These are phyloP conservation scores for Paedocypris sp. DNA, from an alignment of 2,113 vertebrate species.

Conservation along the genomic window DNA sequence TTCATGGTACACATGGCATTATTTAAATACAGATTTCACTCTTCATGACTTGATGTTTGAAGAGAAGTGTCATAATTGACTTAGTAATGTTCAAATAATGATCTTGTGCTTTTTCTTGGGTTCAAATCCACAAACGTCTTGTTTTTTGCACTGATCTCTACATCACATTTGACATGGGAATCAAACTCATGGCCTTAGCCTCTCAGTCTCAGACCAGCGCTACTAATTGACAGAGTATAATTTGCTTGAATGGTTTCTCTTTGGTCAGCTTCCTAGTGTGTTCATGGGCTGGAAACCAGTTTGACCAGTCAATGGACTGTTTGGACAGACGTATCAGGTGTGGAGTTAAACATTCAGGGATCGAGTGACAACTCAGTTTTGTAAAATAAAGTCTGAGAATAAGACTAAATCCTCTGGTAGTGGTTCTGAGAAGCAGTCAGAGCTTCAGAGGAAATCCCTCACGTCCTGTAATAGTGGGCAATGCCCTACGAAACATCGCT, in stretches of 20 bases:
- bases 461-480: slow-evolving; percentile 48
- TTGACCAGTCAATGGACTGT: not conserved
- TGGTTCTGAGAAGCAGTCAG: not conserved
- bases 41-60: too few species aligned
- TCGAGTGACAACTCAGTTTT: not conserved
- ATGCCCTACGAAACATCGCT: slow-evolving; percentile 44
- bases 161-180: too few species aligned
- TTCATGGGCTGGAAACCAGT: slow-evolving; percentile 17
- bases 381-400: not conserved
- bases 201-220: too few species aligned
- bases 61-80: too few species aligned
- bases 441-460: slow-evolving; percentile 54
- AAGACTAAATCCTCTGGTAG: not conserved
- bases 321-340: not conserved
- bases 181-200: too few species aligned
- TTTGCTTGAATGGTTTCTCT: not conserved
- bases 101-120: too few species aligned
- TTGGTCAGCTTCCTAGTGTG: not conserved
- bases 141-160: too few species aligned
- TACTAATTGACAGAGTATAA: not conserved
- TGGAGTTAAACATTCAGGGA: not conserved
- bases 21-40: too few species aligned
- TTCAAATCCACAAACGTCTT: too few species aligned
- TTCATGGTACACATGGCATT: too few species aligned
- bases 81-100: too few species aligned